Base-by-base conservation (phyloP, 53 echinoderm and acorn worm genomes). In the Holothuria leucospilota region DNA sequence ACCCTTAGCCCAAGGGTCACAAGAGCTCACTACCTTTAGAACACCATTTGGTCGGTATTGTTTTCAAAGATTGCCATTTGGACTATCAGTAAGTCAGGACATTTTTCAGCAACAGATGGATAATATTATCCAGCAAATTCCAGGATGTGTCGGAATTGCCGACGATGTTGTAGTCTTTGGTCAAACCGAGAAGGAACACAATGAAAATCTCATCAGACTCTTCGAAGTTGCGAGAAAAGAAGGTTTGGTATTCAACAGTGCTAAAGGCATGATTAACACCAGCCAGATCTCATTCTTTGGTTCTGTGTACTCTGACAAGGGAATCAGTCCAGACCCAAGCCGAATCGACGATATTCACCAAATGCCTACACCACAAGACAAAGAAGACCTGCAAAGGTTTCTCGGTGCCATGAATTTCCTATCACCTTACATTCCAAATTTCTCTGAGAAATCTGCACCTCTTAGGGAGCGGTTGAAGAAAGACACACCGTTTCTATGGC, bases 11-110 rank as follows among this genome's bases (percentile, higher is more conserved):
- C 8, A 86, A 92, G 49, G 86, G 92, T 56, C 86, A 92, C 10
- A 86, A 34, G n/a, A n/a, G n/a, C n/a, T n/a, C n/a, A n/a, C n/a
- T n/a, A n/a, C n/a, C n/a, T n/a, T n/a, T n/a, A n/a, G 84, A 27
- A 95, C 90, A 40, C 90, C 95, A 39, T 95, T 91, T 58, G 86
- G 86, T 39, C 53, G 92, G 10, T 93, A 95, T 39, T 91, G 92
- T 41, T 95, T 93, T 59, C 64, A 66, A 25, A 69, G 92, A 59
- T 74, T 95, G 1, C 92, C 84, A 12, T 95, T 90, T 66, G 92
- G 94, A 5, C 46, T 91, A 0, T 58, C 72, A 8, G 53, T 73
- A 4, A 95, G 95, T 70, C 95, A 95, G 52, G 92, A 92, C 72
- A 88, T 79, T n/a, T n/a, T n/a, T n/a, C n/a, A n/a, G n/a, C n/a